Evolutionary conservation across 2,888 invertebrate species (phyloP), one percentile per base, ranked within the genome.

Genomic region (Hypena proboscidalis): DNA sequence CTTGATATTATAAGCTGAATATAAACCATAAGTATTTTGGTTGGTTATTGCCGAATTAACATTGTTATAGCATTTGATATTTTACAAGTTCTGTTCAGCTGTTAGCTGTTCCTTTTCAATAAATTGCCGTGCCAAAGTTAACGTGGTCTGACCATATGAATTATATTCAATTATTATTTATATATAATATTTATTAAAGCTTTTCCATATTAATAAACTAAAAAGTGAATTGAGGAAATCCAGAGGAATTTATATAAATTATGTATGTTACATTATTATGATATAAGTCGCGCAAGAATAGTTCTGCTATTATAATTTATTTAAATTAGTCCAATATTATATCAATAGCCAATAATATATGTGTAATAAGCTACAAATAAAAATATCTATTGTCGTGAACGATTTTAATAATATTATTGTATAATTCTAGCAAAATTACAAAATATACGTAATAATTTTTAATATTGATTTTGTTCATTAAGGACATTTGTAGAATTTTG

Each of bases 51-150:
- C 52, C 65, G 67, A 57, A 60, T 67, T 64, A 60, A 50, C 36
- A 22, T 59, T 37, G 35, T 48, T 58, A 45, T 20, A 58, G 23
- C 36, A 52, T 17, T 48, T 39, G 41, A 55, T 51, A 45, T 23
- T 37, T 36, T 45, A 46, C 30, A 49, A 29, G 10, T 50, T 61
- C 19, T 39, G 39, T 58, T 50, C 32, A 46, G 48, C 49, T 38
- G 20, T 53, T 67, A 41, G 60, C 61, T 40, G 52, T 62, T 66
- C 64, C n/a, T 23, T 58, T 61, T 36, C 49, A 55, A 68, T 70
- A 63, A 61, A 75, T 72, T 77, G 70, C 79, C 69, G 81, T 82
- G 82, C 82, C 82, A 82, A 82, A 81, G 60, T 64, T 60, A 56
- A 53, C 38, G 65, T 70, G 74, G 73, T 80, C 19, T 56, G 47